These are phyloP conservation scores for Chrysolina americana DNA, from an alignment of 2,888 invertebrate genomes.

Conservation along the genomic window DNA sequence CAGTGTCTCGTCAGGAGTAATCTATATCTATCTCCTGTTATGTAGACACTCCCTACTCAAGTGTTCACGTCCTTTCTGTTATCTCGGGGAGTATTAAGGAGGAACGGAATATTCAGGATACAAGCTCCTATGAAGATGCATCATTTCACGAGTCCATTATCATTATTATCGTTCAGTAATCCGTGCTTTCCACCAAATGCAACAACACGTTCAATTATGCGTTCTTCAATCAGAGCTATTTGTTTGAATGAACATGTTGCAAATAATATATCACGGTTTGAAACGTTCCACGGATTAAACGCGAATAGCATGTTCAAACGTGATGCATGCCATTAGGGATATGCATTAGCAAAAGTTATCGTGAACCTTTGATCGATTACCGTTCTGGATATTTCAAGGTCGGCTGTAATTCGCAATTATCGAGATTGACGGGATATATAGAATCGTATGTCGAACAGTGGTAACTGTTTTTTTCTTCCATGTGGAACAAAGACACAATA, in stretches of 20 bases:
- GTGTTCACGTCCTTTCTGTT: too few relatives aligned
- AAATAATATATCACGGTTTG: constrained; percentile 13
- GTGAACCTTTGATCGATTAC: constrained; percentile 8
- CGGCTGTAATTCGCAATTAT: not conserved
- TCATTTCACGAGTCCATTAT: too few relatives aligned
- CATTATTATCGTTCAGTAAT: too few relatives aligned
- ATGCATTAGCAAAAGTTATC: constrained; percentile 6
- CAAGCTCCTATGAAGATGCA: too few relatives aligned
- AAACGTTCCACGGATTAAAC: constrained; percentile 1
- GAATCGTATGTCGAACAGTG: not conserved
- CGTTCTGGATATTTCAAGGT: not conserved
- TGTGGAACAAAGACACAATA: too few relatives aligned
- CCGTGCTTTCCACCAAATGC: not conserved
- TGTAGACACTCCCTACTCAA: too few relatives aligned
- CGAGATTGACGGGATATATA: not conserved
- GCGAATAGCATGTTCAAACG: constrained; percentile 1
- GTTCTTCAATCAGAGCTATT: constrained; percentile 18
- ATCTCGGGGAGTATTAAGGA: too few relatives aligned
- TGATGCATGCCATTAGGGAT: constrained; percentile 12
- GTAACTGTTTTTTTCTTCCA: too few relatives aligned
- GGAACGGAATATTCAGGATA: too few relatives aligned
- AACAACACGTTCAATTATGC: constrained; percentile 26
- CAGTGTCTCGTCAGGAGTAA: too few relatives aligned
- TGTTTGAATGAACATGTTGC: constrained; percentile 8
- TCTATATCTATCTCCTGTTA: too few relatives aligned